These are phyloP conservation scores for Litoditis marina DNA, from an alignment of 2,888 invertebrate genomes.

Conservation along the genomic window DNA sequence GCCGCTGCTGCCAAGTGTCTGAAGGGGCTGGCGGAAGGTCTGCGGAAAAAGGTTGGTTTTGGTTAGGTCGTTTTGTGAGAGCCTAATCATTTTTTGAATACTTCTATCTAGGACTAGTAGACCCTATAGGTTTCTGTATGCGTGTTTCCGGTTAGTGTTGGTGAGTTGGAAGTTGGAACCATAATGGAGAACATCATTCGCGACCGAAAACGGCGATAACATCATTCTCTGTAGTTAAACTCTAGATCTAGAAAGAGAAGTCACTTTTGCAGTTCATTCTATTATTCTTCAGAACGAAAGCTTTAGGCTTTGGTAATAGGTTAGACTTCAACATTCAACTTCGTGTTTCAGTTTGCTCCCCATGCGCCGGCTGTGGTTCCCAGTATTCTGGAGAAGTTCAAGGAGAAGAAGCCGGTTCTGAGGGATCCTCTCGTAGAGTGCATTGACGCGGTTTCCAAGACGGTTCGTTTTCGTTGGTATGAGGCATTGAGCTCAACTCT, in stretches of 20 bases:
- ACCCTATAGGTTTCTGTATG: no score
- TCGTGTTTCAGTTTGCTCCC: slow-evolving; percentile 20
- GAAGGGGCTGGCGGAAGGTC: slow-evolving; percentile 77
- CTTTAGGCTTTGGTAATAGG: neutral
- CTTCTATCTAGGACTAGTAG: neutral
- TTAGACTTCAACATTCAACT: neutral
- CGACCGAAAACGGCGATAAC: neutral
- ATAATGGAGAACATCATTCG: no score
- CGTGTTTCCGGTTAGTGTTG: no score
- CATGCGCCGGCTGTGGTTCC: slow-evolving; percentile 54
- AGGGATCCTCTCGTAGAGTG: slow-evolving; percentile 82
- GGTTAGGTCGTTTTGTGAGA: slow-evolving; percentile 71
- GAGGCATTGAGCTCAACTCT: no score
- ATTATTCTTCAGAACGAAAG: no score
- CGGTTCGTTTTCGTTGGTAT: slow-evolving; percentile 15
- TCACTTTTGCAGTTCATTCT: no score
- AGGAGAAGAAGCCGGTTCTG: slow-evolving; percentile 90
- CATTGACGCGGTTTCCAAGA: slow-evolving; percentile 72
- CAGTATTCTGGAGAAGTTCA: slow-evolving; percentile 87
- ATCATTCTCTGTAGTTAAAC: no score
- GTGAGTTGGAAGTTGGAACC: no score
- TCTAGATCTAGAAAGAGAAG: no score
- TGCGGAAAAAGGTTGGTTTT: slow-evolving; percentile 81
- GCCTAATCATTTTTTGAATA: slow-evolving; percentile 40
- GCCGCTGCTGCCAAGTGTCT: slow-evolving; percentile 81